These are phyloP conservation scores for Polylopha cassiicola DNA, from an alignment of 2,888 invertebrate species.

Conservation along the genomic window DNA sequence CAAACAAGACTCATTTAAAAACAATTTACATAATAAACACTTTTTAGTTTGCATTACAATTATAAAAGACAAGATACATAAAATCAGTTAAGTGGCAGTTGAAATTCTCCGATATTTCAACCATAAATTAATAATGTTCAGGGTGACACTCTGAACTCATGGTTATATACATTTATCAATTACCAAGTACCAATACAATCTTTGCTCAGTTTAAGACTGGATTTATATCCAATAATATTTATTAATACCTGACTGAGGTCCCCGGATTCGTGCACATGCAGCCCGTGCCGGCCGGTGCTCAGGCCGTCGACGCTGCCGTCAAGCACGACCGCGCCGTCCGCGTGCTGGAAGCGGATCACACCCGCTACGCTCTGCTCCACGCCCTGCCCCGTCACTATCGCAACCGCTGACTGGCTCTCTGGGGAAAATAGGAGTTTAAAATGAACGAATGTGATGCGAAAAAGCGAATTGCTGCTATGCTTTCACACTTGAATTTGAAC, in stretches of 20 bases:
- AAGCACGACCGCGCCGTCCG: conserved; percentile 79
- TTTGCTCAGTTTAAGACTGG: not conserved
- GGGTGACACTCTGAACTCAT: no score
- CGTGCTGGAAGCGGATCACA: conserved; percentile 86
- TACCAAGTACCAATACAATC: not conserved
- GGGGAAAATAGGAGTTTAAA: conserved; percentile 3
- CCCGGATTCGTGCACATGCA: conserved; percentile 95
- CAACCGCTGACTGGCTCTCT: conserved; percentile 80
- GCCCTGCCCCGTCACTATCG: conserved; percentile 78
- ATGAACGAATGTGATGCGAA: conserved; percentile 1
- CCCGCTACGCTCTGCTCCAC: conserved; percentile 78
- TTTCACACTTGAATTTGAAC: not conserved
- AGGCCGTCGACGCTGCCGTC: conserved; percentile 93
- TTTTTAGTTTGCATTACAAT: no score
- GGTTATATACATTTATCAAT: no score
- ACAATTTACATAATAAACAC: no score
- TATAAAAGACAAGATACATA: no score
- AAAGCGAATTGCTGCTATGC: not conserved
- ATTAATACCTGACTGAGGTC: conserved; percentile 85
- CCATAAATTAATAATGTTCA: no score
- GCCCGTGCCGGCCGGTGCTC: conserved; percentile 80
- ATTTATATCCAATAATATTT: not conserved
- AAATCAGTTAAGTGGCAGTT: no score
- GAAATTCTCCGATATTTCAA: no score
- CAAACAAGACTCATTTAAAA: no score